These are phyloP conservation scores for Zaprionus ghesquierei DNA, from an alignment of 1,140 invertebrate species.

Conservation along the genomic window DNA sequence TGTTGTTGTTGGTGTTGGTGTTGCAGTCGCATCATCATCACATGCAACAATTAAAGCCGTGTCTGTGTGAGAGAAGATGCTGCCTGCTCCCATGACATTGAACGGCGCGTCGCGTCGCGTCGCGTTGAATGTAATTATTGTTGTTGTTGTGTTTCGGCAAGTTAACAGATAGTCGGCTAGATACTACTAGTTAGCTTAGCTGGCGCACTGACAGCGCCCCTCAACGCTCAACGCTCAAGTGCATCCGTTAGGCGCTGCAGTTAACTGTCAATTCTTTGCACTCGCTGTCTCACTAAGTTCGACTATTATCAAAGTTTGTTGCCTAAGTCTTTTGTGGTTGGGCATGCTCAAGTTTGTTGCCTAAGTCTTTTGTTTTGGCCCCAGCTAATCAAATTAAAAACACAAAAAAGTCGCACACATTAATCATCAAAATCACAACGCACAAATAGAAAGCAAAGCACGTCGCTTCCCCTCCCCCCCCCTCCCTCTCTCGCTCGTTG, in stretches of 20 bases:
- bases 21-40: conserved; percentile 26
- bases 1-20: background rate
- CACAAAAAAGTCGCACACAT: conserved; percentile 31
- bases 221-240: conserved; percentile 77
- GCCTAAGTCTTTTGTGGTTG: conserved; percentile 52
- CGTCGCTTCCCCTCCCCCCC: background rate
- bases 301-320: conserved; percentile 41
- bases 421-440: conserved; percentile 50
- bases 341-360: conserved; percentile 27
- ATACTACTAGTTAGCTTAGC: conserved; percentile 17
- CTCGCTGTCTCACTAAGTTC: conserved; percentile 35
- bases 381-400: conserved; percentile 61
- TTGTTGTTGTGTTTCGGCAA: conserved; percentile 38
- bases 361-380: conserved; percentile 37
- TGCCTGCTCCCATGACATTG: conserved; percentile 74
- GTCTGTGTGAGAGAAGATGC: conserved; percentile 50
- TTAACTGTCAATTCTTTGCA: conserved; percentile 58
- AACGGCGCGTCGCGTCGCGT: conserved; percentile 46
- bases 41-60: conserved; percentile 73
- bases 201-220: conserved; percentile 49
- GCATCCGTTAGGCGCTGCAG: conserved; percentile 62
- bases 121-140: conserved; percentile 62
- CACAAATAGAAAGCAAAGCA: conserved; percentile 61
- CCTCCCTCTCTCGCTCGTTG: background rate
- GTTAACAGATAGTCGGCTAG: conserved; percentile 55